Conservation (phyloP, 2,113 vertebrate genomes). For the Clupea harengus region DNA sequence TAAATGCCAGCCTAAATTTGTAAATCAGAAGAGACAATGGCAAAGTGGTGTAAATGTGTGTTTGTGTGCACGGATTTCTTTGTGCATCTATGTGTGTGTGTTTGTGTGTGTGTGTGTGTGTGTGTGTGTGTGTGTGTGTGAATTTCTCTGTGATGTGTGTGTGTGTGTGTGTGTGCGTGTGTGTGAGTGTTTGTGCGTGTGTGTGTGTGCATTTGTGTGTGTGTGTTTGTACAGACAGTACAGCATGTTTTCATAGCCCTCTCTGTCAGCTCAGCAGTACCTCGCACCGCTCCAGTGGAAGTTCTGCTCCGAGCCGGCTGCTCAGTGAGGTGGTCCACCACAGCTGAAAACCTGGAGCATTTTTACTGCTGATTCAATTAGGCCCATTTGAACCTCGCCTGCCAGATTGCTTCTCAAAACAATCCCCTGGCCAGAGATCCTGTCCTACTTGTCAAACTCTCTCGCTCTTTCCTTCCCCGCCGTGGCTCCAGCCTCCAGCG, state of each 20-base stretch:
- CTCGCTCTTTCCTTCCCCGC: not conserved
- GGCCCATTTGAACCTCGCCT: constrained; percentile 48
- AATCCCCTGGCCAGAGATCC: constrained; percentile 43
- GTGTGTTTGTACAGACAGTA: not conserved
- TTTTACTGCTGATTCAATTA: constrained; percentile 59
- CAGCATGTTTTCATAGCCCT: not conserved
- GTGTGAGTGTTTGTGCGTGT: not conserved
- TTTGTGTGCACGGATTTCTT: not conserved
- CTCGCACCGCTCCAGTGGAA: constrained; percentile 22
- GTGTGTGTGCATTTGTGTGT: not conserved
- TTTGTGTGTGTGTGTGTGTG: constrained; percentile 30
- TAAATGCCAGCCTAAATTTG: constrained; percentile 67
- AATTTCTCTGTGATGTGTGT: not conserved
- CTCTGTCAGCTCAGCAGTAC: constrained; percentile 37
- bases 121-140: not conserved
- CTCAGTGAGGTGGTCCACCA: constrained; percentile 25
- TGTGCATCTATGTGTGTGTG: constrained; percentile 44
- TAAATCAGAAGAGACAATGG: constrained; percentile 53
- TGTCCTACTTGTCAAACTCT: constrained; percentile 39
- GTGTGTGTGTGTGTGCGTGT: not conserved
- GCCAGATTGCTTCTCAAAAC: constrained; percentile 62
- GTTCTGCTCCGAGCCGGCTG: not conserved
- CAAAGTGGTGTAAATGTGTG: constrained; percentile 26
- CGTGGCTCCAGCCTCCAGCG: constrained; percentile 38
- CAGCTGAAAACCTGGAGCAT: constrained; percentile 35